Evolutionary conservation across 2,797 vertebrate species (phyloP).

Genomic region (Urocyon cinereoargenteus): DNA sequence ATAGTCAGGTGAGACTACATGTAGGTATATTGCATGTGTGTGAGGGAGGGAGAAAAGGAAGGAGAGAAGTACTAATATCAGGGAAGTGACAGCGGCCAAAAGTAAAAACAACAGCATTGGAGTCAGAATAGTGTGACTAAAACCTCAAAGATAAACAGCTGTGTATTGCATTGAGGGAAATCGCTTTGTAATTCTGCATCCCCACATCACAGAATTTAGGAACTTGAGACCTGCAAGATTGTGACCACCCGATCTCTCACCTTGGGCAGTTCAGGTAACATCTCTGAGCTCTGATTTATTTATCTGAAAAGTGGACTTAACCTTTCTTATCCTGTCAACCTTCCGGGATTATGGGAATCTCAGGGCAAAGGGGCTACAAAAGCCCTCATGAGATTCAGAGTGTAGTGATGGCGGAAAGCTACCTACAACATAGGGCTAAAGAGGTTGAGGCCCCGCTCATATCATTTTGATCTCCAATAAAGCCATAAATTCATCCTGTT

Average conservation of each 20-base stretch:
- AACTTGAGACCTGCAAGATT: neutral
- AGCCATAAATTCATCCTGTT: neutral
- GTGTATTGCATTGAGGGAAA: neutral
- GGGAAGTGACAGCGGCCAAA: neutral
- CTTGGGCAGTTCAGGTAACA: neutral
- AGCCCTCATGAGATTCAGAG: neutral
- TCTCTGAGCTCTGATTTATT: constrained; percentile 32
- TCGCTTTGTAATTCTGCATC: neutral
- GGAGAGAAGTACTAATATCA: neutral
- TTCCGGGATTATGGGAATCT: neutral
- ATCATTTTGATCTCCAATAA: neutral
- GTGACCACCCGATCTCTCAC: neutral
- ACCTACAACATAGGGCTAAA: neutral
- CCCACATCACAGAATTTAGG: neutral
- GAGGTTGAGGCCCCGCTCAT: neutral
- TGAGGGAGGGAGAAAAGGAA: neutral
- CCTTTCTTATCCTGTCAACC: neutral
- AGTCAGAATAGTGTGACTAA: neutral
- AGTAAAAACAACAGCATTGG: neutral
- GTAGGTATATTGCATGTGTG: neutral
- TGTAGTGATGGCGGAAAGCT: neutral
- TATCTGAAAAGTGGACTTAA: constrained; percentile 53
- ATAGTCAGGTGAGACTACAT: neutral
- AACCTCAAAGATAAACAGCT: neutral
- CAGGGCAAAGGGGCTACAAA: neutral